These are phyloP conservation scores for Allolobophora icterica DNA, from an alignment of 2,888 invertebrate genomes.

Conservation along the genomic window DNA sequence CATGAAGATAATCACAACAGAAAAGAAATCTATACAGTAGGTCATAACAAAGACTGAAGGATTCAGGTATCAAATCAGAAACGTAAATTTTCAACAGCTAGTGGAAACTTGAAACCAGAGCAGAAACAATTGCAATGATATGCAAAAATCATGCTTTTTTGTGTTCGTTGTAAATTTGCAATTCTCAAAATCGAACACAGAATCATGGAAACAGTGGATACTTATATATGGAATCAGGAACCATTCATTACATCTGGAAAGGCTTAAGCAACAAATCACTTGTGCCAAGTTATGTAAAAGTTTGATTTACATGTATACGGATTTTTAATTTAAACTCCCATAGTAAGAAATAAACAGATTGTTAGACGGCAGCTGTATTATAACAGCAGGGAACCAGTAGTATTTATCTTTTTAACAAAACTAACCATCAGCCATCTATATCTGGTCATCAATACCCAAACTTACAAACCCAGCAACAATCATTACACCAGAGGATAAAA, in stretches of 20 bases:
- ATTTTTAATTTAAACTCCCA: not conserved
- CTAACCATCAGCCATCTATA: not conserved
- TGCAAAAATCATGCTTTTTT: not conserved
- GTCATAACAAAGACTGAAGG: not conserved
- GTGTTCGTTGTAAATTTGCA: not conserved
- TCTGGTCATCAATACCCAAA: constrained; percentile 3
- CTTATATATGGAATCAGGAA: not conserved
- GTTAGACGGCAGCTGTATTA: not conserved
- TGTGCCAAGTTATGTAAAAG: not conserved
- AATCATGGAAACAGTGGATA: not conserved
- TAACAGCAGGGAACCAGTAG: not conserved
- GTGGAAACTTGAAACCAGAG: not conserved
- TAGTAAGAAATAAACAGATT: not conserved
- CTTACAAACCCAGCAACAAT: not conserved
- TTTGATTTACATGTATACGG: not conserved
- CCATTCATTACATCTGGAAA: not conserved
- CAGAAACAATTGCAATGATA: not conserved
- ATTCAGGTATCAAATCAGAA: not conserved
- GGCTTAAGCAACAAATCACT: not conserved
- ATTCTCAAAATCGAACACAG: not conserved
- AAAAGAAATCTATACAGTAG: not conserved
- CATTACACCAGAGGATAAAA: not conserved
- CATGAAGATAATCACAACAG: not conserved
- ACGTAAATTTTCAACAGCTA: not conserved
- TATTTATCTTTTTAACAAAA: not conserved